Conservation (phyloP, 2,888 invertebrate genomes). For the Thymelicus lineola region DNA sequence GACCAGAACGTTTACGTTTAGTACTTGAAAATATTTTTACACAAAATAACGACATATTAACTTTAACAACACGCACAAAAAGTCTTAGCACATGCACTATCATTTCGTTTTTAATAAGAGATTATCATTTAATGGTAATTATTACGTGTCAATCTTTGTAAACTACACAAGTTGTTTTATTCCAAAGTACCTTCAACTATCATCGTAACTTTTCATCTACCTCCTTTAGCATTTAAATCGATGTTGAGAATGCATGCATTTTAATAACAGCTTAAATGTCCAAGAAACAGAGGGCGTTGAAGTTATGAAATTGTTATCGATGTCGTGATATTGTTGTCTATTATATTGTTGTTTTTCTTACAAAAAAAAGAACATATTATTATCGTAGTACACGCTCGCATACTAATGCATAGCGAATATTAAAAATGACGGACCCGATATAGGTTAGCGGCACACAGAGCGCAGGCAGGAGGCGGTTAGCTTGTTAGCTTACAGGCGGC, state of each 20-base stretch:
- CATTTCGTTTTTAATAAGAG: slow-evolving; percentile 48
- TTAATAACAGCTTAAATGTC: slow-evolving; percentile 4
- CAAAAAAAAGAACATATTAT: slow-evolving; percentile 38
- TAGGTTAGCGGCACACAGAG: slow-evolving; percentile 80
- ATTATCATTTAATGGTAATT: background rate
- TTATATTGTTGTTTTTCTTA: slow-evolving; percentile 4
- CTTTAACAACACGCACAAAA: slow-evolving; percentile 64
- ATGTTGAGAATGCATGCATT: slow-evolving; percentile 45
- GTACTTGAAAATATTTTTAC: slow-evolving; percentile 63
- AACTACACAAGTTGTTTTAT: slow-evolving; percentile 20
- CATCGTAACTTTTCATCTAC: slow-evolving; percentile 21
- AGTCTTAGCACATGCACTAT: slow-evolving; percentile 73
- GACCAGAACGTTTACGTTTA: slow-evolving; percentile 56
- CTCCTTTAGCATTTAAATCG: slow-evolving; percentile 14
- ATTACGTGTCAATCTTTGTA: slow-evolving; percentile 19
- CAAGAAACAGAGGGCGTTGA: slow-evolving; percentile 3
- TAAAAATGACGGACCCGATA: slow-evolving; percentile 75
- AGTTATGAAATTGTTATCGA: background rate
- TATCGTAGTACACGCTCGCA: slow-evolving; percentile 34
- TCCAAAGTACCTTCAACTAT: slow-evolving; percentile 17
- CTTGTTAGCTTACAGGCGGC: slow-evolving; percentile 83
- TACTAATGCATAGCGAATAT: slow-evolving; percentile 47
- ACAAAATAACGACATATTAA: slow-evolving; percentile 69
- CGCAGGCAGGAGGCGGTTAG: slow-evolving; percentile 74
- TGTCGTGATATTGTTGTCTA: background rate